Conservation (phyloP, 1,140 invertebrate species). For the Dryas iulia region DNA sequence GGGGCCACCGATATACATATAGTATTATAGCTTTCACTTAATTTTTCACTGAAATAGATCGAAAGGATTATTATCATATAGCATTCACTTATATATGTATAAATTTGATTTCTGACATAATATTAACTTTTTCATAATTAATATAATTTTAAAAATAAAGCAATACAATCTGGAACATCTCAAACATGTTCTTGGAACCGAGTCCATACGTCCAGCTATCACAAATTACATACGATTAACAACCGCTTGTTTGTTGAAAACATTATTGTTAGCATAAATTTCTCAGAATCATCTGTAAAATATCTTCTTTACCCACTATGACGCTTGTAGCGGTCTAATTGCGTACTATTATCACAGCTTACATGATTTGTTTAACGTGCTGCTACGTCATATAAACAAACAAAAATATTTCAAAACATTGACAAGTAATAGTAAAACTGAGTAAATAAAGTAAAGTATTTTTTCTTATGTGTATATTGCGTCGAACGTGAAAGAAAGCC, state of each 20-base stretch:
- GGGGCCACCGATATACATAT: no score
- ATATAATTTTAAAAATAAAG: neutral
- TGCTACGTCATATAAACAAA: neutral
- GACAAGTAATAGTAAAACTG: neutral
- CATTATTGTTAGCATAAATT: constrained; percentile 26
- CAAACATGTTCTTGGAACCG: neutral
- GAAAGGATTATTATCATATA: no score
- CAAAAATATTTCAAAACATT: neutral
- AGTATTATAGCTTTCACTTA: no score
- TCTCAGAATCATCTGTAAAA: constrained; percentile 25
- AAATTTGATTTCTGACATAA: no score
- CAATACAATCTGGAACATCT: neutral
- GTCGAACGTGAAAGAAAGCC: no score
- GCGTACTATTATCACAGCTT: constrained; percentile 12
- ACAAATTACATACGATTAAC: constrained; percentile 13
- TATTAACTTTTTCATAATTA: no score
- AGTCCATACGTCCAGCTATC: constrained; percentile 20
- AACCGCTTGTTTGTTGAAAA: constrained; percentile 16
- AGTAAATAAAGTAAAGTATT: neutral
- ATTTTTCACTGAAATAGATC: no score
- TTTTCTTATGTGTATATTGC: no score
- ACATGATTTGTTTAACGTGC: neutral
- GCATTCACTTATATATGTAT: no score
- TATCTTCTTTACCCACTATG: constrained; percentile 15
- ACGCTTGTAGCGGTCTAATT: constrained; percentile 22